Base-by-base conservation (phyloP, 2,888 invertebrate species). In the Subacronicta megacephala region DNA sequence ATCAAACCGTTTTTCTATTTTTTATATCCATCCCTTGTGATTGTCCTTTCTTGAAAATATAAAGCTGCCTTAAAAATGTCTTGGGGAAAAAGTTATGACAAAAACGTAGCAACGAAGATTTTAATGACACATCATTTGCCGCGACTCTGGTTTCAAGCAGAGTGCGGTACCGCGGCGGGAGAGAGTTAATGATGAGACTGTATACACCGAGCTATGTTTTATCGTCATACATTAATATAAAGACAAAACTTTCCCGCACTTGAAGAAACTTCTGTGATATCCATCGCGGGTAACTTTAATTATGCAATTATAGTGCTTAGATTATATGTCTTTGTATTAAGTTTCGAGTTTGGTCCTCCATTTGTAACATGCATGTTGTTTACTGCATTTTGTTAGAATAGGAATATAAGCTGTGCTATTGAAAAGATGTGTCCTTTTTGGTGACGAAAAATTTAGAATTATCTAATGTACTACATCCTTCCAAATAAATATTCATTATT, bases 61-160 rank as follows among this genome's bases (percentile, higher is more conserved):
- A 4, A 17, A 37, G 13, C 31, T 1, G n/a, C 51, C 12, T 44
- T 10, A 37, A 64, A 67, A 53, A 26, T 38, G 3, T 57, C 38
- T 64, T 36, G 31, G 38, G 50, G 50, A 51, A 51, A 50, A 59
- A 54, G 47, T 46, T 53, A 43, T 37, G 20, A 54, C 17, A 52
- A 57, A 60, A 65, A 38, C 57, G 33, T 33, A 41, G 50, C 36
- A 51, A 53, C 42, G 38, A 55, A 62, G 23, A 53, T 53, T 72
- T 71, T 72, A 72, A 72, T 71, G 75, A 71, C 58, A 50, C 66
- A 55, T 58, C 72, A 71, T 74, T 72, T 74, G 50, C 42, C 23
- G 49, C 36, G 52, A 23, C 45, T 64, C 53, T 41, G 16, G 47
- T 61, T 64, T 51, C 33, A 55, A 51, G 43, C 17, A 42, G 16